phyloP scores from a whole-genome alignment of 2,113 vertebrate species.

The Hippotragus niger region DNA sequence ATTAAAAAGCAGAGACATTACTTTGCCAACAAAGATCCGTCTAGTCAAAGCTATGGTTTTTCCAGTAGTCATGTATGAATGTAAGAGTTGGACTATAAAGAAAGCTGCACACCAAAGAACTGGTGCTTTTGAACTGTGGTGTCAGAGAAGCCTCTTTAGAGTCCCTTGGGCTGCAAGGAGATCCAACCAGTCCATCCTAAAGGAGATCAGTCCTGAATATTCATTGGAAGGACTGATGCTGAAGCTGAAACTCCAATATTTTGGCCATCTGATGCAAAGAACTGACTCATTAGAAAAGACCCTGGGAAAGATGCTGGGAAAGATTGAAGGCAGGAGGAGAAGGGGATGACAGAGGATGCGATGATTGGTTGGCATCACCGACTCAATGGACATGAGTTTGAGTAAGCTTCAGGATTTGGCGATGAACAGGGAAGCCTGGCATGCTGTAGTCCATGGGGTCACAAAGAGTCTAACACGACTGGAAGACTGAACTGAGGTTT shows the following conservation, averaged over 20 bases:
- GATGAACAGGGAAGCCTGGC: not conserved
- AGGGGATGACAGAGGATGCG: not conserved
- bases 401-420: accelerated
- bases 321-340: not conserved
- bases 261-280: not conserved
- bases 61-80: not conserved
- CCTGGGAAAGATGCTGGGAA: not conserved
- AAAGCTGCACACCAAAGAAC: accelerated
- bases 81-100: not conserved
- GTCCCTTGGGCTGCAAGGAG: not conserved
- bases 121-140: not conserved
- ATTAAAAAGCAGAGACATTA: not conserved
- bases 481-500: not conserved
- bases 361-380: not conserved
- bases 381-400: not conserved
- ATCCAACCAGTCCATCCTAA: not conserved
- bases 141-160: not conserved
- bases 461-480: accelerated
- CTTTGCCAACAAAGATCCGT: not conserved
- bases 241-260: not conserved
- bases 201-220: not conserved
- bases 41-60: not conserved
- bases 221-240: not conserved
- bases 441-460: not conserved
- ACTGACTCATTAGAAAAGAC: not conserved